A percentile compares a stretch with the other conserved stretches of the same genome.
phyloP scores from a whole-genome alignment of 2,888 invertebrate species.

The Brenthis hecate region DNA sequence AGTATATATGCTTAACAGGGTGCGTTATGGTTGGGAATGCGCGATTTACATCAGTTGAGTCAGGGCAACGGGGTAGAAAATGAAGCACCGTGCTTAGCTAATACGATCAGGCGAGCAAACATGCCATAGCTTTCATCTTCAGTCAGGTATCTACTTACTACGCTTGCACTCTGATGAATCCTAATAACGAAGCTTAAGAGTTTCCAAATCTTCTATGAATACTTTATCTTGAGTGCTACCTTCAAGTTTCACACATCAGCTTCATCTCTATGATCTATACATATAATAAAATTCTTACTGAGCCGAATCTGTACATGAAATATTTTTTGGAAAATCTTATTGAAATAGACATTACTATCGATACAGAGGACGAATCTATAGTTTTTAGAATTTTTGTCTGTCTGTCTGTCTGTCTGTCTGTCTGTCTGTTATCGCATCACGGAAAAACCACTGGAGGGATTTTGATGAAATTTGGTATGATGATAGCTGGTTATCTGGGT shows the following conservation, averaged over 20 bases:
- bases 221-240: background rate
- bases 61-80: constrained; percentile 73
- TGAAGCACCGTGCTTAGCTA: constrained; percentile 76
- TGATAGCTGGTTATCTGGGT: no score
- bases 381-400: no score
- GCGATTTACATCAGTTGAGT: constrained; percentile 74
- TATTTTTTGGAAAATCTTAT: no score
- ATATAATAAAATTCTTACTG: no score
- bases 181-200: constrained; percentile 25
- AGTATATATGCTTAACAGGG: constrained; percentile 66
- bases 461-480: no score
- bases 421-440: no score
- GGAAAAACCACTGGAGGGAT: no score
- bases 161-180: constrained; percentile 46
- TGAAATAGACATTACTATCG: no score
- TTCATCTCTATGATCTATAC: background rate
- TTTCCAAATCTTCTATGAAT: constrained; percentile 17
- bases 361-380: no score
- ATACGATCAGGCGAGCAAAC: constrained; percentile 80
- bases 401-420: no score
- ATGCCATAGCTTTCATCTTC: constrained; percentile 79
- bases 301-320: no score
- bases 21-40: constrained; percentile 64
- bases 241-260: background rate
- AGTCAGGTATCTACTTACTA: constrained; percentile 64